Base-by-base conservation (phyloP, 2,888 invertebrate genomes). In the Stegana nigrithorax region DNA sequence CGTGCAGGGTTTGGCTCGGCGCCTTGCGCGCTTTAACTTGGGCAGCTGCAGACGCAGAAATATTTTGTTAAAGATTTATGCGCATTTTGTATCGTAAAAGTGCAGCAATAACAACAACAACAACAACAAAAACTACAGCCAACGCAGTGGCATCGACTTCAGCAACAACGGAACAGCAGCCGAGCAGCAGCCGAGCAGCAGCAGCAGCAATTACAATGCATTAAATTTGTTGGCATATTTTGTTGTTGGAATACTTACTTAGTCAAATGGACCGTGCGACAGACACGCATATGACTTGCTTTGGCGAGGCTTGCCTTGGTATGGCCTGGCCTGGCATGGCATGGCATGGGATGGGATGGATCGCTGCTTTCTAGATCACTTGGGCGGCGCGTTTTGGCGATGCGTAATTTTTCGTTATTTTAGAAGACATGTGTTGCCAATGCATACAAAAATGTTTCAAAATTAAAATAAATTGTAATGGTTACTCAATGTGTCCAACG, bases 111-210 rank as follows among this genome's bases (percentile, higher is more conserved):
- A 23, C 8, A 47, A n/a, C n/a, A n/a, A n/a, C n/a, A n/a, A n/a
- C n/a, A n/a, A n/a, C n/a, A n/a, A n/a, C n/a, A n/a, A n/a, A n/a
- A n/a, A n/a, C n/a, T n/a, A n/a, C n/a, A n/a, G n/a, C n/a, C 78
- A 75, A 56, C 63, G 65, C 63, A 70, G 51, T 63, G 64, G 65
- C 62, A 51, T 44, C 21, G 50, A 55, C 50, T 45, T 32, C 32
- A 63, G 26, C 21, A 19, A 36, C 14, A 45, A 44, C 45, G n/a
- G 26, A 51, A 26, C 50, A 29, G 25, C 59, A 19, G 61, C 21
- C 21, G 32, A 32, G 63, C 60, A 71, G 71, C 72, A 65, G 26
- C 26, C 59, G 44, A 29, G 44, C 36, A 26, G 6, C 44, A 44
- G 36, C 6, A 14, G 10, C 27, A 12, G 21, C 45, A 26, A 27